These are phyloP conservation scores for Erebia aethiops DNA, from an alignment of 2,888 invertebrate genomes.

Conservation along the genomic window DNA sequence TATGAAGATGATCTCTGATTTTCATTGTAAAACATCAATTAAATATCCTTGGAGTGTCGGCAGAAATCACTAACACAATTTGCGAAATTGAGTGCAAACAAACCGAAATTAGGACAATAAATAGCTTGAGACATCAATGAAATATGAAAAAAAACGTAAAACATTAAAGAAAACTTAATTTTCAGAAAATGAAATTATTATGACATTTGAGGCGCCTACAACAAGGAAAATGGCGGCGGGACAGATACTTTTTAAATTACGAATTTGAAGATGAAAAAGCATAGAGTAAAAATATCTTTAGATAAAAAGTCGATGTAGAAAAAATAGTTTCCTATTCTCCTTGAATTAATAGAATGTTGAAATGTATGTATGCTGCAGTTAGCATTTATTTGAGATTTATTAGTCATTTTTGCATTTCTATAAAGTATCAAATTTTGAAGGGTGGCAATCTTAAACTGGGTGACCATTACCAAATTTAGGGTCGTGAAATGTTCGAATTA, in stretches of 20 bases:
- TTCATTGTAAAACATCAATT: conserved; percentile 70
- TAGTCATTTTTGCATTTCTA: too few relatives aligned
- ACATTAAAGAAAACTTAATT: conserved; percentile 73
- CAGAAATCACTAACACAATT: conserved; percentile 58
- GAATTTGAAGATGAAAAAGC: background rate
- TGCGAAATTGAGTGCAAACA: conserved; percentile 48
- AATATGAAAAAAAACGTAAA: conserved; percentile 68
- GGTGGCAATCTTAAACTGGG: too few relatives aligned
- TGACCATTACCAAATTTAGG: too few relatives aligned
- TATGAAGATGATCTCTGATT: conserved; percentile 68
- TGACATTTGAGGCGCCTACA: conserved; percentile 83
- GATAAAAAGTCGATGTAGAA: too few relatives aligned
- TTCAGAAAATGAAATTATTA: conserved; percentile 78
- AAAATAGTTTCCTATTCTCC: too few relatives aligned
- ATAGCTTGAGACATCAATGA: conserved; percentile 53
- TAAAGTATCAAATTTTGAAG: too few relatives aligned
- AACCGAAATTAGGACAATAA: conserved; percentile 54
- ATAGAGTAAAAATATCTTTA: background rate
- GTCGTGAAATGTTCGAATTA: too few relatives aligned
- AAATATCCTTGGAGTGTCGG: conserved; percentile 77
- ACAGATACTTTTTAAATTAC: conserved; percentile 40
- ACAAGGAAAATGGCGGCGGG: conserved; percentile 80
- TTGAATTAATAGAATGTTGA: too few relatives aligned
- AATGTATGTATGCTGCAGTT: too few relatives aligned
- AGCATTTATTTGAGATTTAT: too few relatives aligned